Conservation (phyloP, 2,888 invertebrate species). For the Mythimna loreyi region DNA sequence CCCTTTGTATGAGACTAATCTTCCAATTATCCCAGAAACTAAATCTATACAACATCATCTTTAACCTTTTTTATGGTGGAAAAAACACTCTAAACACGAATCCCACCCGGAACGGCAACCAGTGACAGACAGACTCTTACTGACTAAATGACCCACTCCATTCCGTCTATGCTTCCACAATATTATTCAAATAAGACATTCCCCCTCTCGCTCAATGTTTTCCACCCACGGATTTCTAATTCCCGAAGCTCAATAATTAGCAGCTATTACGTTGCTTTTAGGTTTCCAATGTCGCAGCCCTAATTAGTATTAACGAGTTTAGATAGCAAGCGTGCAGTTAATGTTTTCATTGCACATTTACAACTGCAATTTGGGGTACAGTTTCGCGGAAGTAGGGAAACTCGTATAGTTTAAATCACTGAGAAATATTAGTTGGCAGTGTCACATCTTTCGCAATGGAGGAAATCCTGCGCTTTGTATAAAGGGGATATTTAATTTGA, state of each 20-base stretch:
- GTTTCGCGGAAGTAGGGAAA: conserved; percentile 50
- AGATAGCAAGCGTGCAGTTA: conserved; percentile 52
- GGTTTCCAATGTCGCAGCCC: conserved; percentile 31
- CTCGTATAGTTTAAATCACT: conserved; percentile 51
- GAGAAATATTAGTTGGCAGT: conserved; percentile 54
- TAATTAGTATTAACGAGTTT: conserved; percentile 60
- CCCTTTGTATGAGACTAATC: neutral
- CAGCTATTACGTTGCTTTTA: conserved; percentile 33
- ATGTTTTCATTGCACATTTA: conserved; percentile 56
- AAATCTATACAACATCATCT: neutral
- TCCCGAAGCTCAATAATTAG: conserved; percentile 32
- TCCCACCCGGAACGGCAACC: too few relatives aligned
- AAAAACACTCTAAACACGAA: too few relatives aligned
- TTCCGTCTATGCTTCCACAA: neutral
- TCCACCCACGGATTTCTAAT: conserved; percentile 12
- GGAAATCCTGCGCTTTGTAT: conserved; percentile 43
- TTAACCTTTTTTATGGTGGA: too few relatives aligned
- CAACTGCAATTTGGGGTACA: conserved; percentile 56
- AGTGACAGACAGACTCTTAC: too few relatives aligned
- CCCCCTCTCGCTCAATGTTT: neutral
- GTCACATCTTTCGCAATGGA: conserved; percentile 32
- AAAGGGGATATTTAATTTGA: conserved; percentile 9
- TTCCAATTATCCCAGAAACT: neutral
- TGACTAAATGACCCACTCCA: too few relatives aligned
- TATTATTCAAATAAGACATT: conserved; percentile 10